A percentile compares a stretch with the other conserved stretches of the same genome.
Conservation (phyloP, 2,888 invertebrate species). For the Trissoscelio sp. region DNA sequence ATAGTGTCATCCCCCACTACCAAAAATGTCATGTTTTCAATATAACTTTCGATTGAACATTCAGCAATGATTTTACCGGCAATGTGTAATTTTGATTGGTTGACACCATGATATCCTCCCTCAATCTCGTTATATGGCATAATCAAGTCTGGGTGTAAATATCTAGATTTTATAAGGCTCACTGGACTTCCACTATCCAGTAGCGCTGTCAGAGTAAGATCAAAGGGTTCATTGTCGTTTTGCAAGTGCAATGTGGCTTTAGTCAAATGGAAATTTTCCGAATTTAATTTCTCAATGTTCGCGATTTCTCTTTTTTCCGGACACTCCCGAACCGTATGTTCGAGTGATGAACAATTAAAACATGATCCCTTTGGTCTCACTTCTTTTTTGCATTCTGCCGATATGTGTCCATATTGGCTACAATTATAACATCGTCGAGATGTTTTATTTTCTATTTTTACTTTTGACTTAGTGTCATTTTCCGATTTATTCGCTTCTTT, state of each 20-base stretch:
- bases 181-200: constrained; percentile 38
- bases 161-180: constrained; percentile 23
- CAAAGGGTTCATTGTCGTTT: not conserved
- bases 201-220: constrained; percentile 12
- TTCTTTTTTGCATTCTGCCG: not conserved
- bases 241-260: constrained; percentile 2
- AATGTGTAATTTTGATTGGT: constrained; percentile 15
- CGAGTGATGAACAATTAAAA: constrained; percentile 3
- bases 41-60: not conserved
- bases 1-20: constrained; percentile 20
- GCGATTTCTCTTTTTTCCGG: not conserved
- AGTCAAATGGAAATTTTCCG: not conserved
- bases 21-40: not conserved
- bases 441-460: not conserved
- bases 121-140: not conserved
- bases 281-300: not conserved
- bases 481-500: too few relatives aligned
- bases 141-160: not conserved
- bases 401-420: constrained; percentile 14
- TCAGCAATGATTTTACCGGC: not conserved
- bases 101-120: constrained; percentile 10
- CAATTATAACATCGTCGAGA: constrained; percentile 38
- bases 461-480: not conserved
- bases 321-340: not conserved
- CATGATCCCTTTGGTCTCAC: constrained; percentile 19